Percentiles rank a stretch among this genome's conserved stretches.
phyloP scores from a whole-genome alignment of 2,113 vertebrate genomes.

The Struthio camelus region DNA sequence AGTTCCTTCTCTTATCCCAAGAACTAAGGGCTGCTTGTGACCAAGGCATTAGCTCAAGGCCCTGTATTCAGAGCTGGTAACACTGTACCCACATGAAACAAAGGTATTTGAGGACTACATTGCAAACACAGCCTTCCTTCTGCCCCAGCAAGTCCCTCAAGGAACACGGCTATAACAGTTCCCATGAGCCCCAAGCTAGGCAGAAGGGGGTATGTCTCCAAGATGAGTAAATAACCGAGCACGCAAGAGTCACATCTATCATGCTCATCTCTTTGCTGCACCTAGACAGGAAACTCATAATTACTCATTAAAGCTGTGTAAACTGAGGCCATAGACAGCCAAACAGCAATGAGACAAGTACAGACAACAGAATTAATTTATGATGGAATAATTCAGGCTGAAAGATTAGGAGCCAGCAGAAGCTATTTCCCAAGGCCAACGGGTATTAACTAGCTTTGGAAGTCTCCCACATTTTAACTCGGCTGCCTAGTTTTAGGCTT shows the following conservation, averaged over 20 bases:
- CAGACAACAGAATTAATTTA: slow-evolving; percentile 9
- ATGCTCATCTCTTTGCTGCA: not conserved
- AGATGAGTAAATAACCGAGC: not conserved
- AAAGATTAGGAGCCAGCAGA: not conserved
- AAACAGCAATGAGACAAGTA: slow-evolving; percentile 7
- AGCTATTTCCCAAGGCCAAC: not conserved
- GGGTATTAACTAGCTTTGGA: slow-evolving; percentile 1
- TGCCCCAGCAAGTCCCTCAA: rapidly evolving
- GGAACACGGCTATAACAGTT: rapidly evolving
- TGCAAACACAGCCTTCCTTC: not conserved
- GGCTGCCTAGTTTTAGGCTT: not conserved
- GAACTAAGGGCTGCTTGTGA: not conserved
- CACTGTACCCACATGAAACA: not conserved
- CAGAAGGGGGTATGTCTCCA: not conserved
- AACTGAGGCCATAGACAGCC: slow-evolving; percentile 22
- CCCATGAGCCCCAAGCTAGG: rapidly evolving
- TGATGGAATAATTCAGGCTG: slow-evolving; percentile 1
- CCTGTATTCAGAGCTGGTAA: not conserved
- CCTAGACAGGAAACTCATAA: not conserved
- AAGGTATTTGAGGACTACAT: not conserved
- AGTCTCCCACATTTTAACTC: not conserved
- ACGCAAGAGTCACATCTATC: not conserved
- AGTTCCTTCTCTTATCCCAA: not conserved
- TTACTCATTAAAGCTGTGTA: slow-evolving; percentile 31
- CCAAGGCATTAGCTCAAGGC: not conserved